Percentiles rank a stretch among this genome's conserved stretches.
phyloP scores from a whole-genome alignment of 2,888 invertebrate species.

The Nephrocerus scutellatus region DNA sequence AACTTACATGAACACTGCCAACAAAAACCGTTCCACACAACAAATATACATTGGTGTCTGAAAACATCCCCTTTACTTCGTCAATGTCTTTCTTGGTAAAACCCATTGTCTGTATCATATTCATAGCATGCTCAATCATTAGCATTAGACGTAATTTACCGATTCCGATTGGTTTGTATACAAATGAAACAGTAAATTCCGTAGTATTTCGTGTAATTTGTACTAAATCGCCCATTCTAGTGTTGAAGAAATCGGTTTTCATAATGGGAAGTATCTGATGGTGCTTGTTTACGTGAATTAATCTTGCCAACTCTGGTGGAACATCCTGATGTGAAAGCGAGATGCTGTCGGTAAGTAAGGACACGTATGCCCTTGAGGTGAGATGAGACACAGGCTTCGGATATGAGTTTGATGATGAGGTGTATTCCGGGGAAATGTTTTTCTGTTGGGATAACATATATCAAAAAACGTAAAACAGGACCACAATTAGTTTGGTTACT shows the following conservation, averaged over 20 bases:
- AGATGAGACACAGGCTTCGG: slow-evolving; percentile 69
- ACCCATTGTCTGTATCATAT: slow-evolving; percentile 54
- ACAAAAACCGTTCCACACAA: slow-evolving; percentile 84
- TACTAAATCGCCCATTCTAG: slow-evolving; percentile 67
- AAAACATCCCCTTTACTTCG: slow-evolving; percentile 93
- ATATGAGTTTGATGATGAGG: not conserved
- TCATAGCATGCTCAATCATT: slow-evolving; percentile 69
- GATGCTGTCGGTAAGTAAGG: slow-evolving; percentile 69
- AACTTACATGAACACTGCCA: slow-evolving; percentile 85
- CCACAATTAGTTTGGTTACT: too few species aligned
- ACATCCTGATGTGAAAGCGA: slow-evolving; percentile 59
- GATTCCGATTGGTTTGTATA: slow-evolving; percentile 68
- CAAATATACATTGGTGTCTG: slow-evolving; percentile 89
- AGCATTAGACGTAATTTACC: slow-evolving; percentile 71
- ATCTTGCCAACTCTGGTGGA: slow-evolving; percentile 60
- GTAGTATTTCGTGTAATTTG: slow-evolving; percentile 56
- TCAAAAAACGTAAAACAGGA: too few species aligned
- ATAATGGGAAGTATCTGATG: slow-evolving; percentile 74
- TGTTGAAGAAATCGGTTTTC: slow-evolving; percentile 75
- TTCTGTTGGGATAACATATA: too few species aligned
- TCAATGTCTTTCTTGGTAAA: slow-evolving; percentile 92
- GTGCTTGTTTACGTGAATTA: slow-evolving; percentile 56
- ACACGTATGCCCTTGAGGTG: slow-evolving; percentile 62
- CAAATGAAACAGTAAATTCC: slow-evolving; percentile 60
- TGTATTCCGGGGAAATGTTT: too few species aligned